Evolutionary conservation across 1,140 invertebrate genomes (phyloP), one percentile per base, ranked within the genome.

Genomic region (Harlomillsia oculata): DNA sequence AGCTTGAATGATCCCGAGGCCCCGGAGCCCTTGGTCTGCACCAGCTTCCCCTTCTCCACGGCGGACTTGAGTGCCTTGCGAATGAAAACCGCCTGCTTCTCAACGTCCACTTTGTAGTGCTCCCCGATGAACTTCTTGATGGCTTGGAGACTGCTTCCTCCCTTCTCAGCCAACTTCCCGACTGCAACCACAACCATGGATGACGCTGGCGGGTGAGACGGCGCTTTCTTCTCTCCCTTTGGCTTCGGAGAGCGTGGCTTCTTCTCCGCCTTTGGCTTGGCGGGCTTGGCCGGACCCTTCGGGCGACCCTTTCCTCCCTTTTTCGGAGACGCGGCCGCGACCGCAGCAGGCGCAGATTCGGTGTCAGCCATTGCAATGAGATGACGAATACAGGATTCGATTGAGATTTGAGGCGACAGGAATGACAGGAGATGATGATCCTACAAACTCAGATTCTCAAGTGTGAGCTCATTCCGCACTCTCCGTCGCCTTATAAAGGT

Each of bases 51-150:
- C 18, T 59, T 53, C 9, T 40, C 60, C 16, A 70, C 68, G 14
- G 59, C 52, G 45, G 67, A 69, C 67, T 78, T 80, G 60, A 81
- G 64, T 48, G 76, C 78, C 58, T 78, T 79, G 59, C 76, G 61
- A 53, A 70, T 59, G 58, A 65, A 65, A 13, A 64, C 57, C 1
- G 61, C 55, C 36, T 32, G 26, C 60, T 67, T 67, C 9, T 67
- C 69, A 26, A 62, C 61, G 60, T 70, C 70, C 9, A 70, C 68
- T 43, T 71, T 71, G 68, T 68, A 65, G 28, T 60, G 50, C 8
- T 67, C 59, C 25, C 54, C 58, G 25, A 71, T 67, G 57, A 67
- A 70, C 53, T 71, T 71, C 45, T 69, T 67, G 52, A 71, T 71
- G 29, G 70, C 69, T 41, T 65, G 63, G 13, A 68, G 52, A 6